Conservation (phyloP, 2,113 vertebrate species). For the Glaucidium brasilianum region DNA sequence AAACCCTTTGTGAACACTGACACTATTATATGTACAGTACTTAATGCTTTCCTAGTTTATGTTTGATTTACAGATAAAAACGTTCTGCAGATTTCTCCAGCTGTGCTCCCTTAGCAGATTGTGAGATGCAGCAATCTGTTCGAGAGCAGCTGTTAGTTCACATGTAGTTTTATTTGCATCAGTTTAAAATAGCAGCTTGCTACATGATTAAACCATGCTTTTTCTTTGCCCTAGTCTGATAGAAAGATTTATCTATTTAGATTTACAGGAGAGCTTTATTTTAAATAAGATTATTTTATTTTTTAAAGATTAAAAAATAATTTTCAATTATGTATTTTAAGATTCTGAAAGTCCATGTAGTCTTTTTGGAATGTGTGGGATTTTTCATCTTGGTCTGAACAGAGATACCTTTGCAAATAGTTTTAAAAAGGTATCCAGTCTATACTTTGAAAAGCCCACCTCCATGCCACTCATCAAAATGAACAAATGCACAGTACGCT, state of each 20-base stretch:
- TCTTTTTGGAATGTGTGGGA: neutral
- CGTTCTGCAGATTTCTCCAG: slow-evolving; percentile 57
- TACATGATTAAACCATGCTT: slow-evolving; percentile 71
- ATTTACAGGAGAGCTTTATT: neutral
- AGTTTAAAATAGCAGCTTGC: slow-evolving; percentile 63
- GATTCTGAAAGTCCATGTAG: neutral
- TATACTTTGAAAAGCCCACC: neutral
- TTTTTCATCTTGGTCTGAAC: neutral
- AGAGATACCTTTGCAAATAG: neutral
- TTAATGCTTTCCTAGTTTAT: slow-evolving; percentile 39
- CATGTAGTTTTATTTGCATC: slow-evolving; percentile 65
- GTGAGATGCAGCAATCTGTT: slow-evolving; percentile 40
- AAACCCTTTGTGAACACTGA: neutral
- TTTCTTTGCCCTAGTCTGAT: neutral
- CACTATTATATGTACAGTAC: neutral
- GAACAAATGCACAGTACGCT: neutral
- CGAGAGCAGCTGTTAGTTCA: slow-evolving; percentile 69
- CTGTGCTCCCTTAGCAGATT: slow-evolving; percentile 56
- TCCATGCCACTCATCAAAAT: neutral
- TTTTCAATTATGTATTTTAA: neutral
- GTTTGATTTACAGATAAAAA: slow-evolving; percentile 69
- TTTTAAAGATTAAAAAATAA: neutral
- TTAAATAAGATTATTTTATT: neutral
- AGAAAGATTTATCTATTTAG: slow-evolving; percentile 47
- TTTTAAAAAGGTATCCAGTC: neutral